Evolutionary conservation across 2,888 invertebrate genomes (phyloP).

Genomic region (Amphipoea oculea): DNA sequence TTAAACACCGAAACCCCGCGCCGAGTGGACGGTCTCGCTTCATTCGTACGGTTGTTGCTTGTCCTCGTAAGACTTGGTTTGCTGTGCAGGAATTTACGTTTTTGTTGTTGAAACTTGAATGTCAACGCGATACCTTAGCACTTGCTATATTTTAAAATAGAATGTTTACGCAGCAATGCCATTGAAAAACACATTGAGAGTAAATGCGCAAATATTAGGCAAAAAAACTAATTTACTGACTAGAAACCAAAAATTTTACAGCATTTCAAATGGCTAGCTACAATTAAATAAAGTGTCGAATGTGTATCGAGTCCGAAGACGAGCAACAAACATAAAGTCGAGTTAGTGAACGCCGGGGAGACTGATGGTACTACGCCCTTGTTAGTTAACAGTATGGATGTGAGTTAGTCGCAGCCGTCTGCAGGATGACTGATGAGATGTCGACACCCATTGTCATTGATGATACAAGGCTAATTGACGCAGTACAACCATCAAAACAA

Average conservation of each 20-base stretch:
- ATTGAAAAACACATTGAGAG: conserved; percentile 33
- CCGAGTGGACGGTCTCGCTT: conserved; percentile 67
- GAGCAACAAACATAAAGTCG: conserved; percentile 82
- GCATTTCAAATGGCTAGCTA: conserved; percentile 35
- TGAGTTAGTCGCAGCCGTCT: conserved; percentile 80
- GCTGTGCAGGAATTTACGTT: conserved; percentile 16
- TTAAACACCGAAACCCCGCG: conserved; percentile 73
- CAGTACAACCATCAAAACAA: conserved; percentile 75
- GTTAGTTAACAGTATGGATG: conserved; percentile 82
- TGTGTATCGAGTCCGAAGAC: conserved; percentile 77
- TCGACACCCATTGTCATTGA: conserved; percentile 77
- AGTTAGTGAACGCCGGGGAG: conserved; percentile 83
- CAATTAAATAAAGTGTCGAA: conserved; percentile 19
- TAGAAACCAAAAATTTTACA: conserved; percentile 8
- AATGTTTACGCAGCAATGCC: conserved; percentile 18
- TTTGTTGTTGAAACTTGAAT: too few relatives aligned
- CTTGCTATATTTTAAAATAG: neutral
- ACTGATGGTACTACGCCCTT: conserved; percentile 80
- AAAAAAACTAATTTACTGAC: conserved; percentile 23
- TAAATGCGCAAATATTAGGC: conserved; percentile 25
- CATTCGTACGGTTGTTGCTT: conserved; percentile 78
- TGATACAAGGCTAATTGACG: conserved; percentile 79
- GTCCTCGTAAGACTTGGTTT: conserved; percentile 69
- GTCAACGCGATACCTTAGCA: neutral
- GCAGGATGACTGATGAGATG: conserved; percentile 72